Evolutionary conservation across 2,113 vertebrate species (phyloP).

Genomic region (Loxodonta africana): DNA sequence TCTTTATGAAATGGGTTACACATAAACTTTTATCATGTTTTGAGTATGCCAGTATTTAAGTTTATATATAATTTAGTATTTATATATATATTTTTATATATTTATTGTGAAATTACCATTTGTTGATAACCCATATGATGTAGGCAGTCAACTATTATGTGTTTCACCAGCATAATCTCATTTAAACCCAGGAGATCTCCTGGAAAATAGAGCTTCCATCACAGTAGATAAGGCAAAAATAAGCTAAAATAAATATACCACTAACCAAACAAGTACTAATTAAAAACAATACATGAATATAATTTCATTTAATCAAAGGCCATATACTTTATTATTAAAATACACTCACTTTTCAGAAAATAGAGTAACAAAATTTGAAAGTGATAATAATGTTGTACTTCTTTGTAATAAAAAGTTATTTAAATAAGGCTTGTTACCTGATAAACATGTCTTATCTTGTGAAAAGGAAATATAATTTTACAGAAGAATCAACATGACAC

Average conservation of each 20-base stretch:
- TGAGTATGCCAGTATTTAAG: not conserved
- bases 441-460: not conserved
- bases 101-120: not conserved
- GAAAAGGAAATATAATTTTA: not conserved
- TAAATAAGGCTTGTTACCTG: not conserved
- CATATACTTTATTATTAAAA: not conserved
- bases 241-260: not conserved
- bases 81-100: not conserved
- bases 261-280: not conserved
- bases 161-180: no score
- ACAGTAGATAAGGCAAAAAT: no score
- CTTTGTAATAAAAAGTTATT: not conserved
- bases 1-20: not conserved
- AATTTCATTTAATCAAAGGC: not conserved
- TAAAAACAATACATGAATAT: not conserved
- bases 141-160: no score
- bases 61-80: not conserved
- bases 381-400: not conserved
- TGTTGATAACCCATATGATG: no score
- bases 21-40: not conserved
- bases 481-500: not conserved
- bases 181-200: no score
- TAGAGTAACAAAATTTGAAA: not conserved
- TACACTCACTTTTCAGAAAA: not conserved
- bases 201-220: no score